These are phyloP conservation scores for Tricholaema leucomelas DNA, from an alignment of 2,113 vertebrate genomes.

Conservation along the genomic window DNA sequence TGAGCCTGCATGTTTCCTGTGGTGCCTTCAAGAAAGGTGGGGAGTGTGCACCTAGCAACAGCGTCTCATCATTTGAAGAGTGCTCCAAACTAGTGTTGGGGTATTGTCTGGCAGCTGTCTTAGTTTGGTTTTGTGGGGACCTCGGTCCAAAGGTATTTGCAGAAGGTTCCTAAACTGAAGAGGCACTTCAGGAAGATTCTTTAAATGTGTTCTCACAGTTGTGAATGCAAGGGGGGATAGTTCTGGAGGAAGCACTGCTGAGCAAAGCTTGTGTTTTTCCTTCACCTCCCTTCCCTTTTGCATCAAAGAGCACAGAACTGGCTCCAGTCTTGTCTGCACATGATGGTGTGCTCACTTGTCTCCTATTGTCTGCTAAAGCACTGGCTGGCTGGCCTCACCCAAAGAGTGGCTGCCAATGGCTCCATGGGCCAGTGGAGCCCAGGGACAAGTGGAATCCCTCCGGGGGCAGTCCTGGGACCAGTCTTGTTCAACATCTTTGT, in stretches of 20 bases:
- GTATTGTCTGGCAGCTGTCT: not conserved
- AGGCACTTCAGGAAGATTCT: not conserved
- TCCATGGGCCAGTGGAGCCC: no score
- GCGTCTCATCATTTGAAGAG: not conserved
- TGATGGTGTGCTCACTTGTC: not conserved
- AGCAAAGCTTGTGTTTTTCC: not conserved
- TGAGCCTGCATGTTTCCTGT: not conserved
- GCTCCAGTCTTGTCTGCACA: not conserved
- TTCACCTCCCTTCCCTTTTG: not conserved
- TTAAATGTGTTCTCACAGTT: not conserved
- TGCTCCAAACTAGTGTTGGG: not conserved
- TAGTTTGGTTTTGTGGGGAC: not conserved
- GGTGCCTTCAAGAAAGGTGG: not conserved
- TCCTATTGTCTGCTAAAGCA: no score
- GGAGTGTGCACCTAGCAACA: not conserved
- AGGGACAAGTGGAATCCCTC: no score
- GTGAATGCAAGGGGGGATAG: not conserved
- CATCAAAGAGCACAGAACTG: not conserved
- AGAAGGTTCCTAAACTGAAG: not conserved
- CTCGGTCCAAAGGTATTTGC: rapidly evolving
- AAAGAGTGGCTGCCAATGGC: no score
- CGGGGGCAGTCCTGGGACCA: no score
- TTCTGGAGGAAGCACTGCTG: not conserved
- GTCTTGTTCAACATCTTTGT: no score
- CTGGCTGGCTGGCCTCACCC: no score